Evolutionary conservation across 1,140 invertebrate species (phyloP).

Genomic region (Metopolophium dirhodum): DNA sequence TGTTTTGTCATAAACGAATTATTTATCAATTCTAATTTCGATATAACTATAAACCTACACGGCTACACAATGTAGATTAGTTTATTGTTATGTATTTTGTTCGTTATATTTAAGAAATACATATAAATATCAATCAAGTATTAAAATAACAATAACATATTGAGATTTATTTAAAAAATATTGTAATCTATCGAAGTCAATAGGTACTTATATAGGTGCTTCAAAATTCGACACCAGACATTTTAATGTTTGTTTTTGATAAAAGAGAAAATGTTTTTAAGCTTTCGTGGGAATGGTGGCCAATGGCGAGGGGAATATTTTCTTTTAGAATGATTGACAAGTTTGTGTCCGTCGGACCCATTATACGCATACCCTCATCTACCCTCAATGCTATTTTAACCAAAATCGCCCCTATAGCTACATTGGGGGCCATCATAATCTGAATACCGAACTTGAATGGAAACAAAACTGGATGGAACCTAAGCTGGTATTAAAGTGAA

Average conservation of each 20-base stretch:
- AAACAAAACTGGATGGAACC: constrained; percentile 51
- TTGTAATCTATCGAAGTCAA: background rate
- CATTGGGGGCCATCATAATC: constrained; percentile 31
- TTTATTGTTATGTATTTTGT: background rate
- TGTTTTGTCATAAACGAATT: background rate
- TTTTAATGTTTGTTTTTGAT: background rate
- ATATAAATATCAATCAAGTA: background rate
- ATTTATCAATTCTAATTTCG: background rate
- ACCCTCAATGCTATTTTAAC: constrained; percentile 12
- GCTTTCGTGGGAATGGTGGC: constrained; percentile 45
- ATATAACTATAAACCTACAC: background rate
- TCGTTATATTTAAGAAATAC: background rate
- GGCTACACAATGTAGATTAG: no score
- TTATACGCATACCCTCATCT: background rate
- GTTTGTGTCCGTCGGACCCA: constrained; percentile 8
- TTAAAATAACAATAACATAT: background rate
- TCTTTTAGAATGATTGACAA: constrained; percentile 55
- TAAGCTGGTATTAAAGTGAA: constrained; percentile 55
- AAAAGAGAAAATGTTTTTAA: constrained; percentile 45
- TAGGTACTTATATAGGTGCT: background rate
- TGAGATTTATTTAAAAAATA: background rate
- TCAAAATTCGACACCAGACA: background rate
- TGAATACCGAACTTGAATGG: constrained; percentile 41
- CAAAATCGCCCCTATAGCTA: constrained; percentile 38
- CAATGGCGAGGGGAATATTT: constrained; percentile 37